Evolutionary conservation across 2,888 invertebrate genomes (phyloP).

Genomic region (Troilus luridus): DNA sequence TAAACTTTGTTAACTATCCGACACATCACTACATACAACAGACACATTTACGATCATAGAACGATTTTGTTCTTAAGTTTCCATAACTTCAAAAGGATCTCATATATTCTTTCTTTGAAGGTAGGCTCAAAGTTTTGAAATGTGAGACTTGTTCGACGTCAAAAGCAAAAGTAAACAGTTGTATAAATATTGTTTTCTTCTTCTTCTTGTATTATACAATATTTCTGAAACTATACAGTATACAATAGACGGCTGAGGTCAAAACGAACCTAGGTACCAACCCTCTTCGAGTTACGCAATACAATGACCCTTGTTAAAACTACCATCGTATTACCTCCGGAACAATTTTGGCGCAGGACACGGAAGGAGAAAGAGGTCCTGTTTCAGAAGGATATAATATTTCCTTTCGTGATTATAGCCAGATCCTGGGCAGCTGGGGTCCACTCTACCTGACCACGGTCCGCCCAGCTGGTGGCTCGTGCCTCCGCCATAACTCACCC

Average conservation of each 20-base stretch:
- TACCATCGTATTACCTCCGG: background rate
- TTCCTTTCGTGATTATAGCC: background rate
- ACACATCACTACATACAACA: too few species aligned
- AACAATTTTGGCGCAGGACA: slow-evolving; percentile 4
- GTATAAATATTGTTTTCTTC: background rate
- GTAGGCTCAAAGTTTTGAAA: background rate
- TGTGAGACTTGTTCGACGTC: background rate
- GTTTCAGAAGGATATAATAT: slow-evolving; percentile 3
- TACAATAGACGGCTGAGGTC: background rate
- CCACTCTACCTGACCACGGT: background rate
- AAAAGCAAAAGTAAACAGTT: background rate
- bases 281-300: slow-evolving; percentile 13
- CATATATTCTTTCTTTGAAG: background rate
- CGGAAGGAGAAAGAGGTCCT: slow-evolving; percentile 7
- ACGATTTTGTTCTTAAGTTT: background rate
- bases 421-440: background rate
- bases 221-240: background rate
- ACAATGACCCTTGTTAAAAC: background rate
- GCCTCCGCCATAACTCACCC: background rate
- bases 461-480: background rate
- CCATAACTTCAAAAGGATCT: background rate
- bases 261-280: background rate
- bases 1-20: too few species aligned
- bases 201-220: background rate
- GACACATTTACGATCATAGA: too few species aligned